These are phyloP conservation scores for Oxystoma pomonae DNA, from an alignment of 2,888 invertebrate genomes.

Conservation along the genomic window DNA sequence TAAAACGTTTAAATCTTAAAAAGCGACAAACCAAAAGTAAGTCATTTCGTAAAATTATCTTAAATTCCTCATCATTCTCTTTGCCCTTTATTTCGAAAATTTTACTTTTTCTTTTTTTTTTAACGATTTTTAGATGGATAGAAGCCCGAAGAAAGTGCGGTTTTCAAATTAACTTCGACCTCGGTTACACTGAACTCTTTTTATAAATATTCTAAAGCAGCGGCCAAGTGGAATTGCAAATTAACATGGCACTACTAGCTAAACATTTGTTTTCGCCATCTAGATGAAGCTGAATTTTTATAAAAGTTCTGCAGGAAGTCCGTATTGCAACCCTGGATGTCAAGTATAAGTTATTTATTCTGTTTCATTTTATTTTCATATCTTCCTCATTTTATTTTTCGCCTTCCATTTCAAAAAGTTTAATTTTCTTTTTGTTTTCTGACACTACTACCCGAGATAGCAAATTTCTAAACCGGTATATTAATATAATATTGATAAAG, in stretches of 20 bases:
- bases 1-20: too few relatives aligned
- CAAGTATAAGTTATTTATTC: conserved; percentile 9
- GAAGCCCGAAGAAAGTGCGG: conserved; percentile 44
- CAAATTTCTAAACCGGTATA: conserved; percentile 63
- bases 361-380: conserved; percentile 44
- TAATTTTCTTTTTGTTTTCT: conserved; percentile 80
- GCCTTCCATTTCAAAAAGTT: conserved; percentile 88
- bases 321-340: conserved; percentile 36
- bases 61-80: too few relatives aligned
- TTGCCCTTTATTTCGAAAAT: conserved; percentile 92
- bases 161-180: conserved; percentile 21
- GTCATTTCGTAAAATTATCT: too few relatives aligned
- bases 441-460: conserved; percentile 80
- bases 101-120: conserved; percentile 69
- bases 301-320: conserved; percentile 41
- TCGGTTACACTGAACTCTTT: conserved; percentile 26
- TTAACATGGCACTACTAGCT: conserved; percentile 36
- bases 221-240: conserved; percentile 34
- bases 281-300: conserved; percentile 27
- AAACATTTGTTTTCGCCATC: conserved; percentile 27
- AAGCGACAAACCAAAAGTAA: too few relatives aligned
- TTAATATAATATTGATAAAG: conserved; percentile 51
- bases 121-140: conserved; percentile 53
- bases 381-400: conserved; percentile 89
- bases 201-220: conserved; percentile 40